Percentiles rank a stretch among this genome's conserved stretches.
Conservation (phyloP, 2,113 vertebrate species). For the Alectura lathami region DNA sequence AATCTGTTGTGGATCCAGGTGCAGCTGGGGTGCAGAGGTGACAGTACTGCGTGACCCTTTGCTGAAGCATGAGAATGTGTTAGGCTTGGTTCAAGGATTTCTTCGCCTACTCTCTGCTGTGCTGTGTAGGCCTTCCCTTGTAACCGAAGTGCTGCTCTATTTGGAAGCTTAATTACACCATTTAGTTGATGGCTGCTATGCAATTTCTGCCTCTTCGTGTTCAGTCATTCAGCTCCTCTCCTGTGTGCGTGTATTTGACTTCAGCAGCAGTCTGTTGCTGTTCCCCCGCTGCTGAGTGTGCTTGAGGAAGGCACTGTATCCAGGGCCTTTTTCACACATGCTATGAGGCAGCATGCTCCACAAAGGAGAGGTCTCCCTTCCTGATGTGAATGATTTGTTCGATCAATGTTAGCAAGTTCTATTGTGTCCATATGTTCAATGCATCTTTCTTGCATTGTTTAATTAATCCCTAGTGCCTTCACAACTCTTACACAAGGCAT, state of each 20-base stretch:
- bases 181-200: neutral
- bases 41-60: neutral
- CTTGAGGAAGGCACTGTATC: neutral
- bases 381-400: neutral
- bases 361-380: neutral
- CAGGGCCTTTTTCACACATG: neutral
- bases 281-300: neutral
- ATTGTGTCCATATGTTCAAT: neutral
- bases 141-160: neutral
- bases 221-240: neutral
- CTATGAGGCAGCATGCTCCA: neutral
- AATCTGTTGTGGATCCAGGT: neutral
- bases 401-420: neutral
- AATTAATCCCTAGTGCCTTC: conserved; percentile 13
- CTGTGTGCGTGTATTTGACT: neutral
- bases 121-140: neutral
- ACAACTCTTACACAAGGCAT: neutral
- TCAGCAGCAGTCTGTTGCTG: neutral
- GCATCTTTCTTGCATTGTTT: neutral
- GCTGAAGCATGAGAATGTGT: neutral
- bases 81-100: neutral
- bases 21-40: neutral
- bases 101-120: neutral
- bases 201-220: neutral
- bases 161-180: neutral